phyloP scores from a whole-genome alignment of 30 jellyfish, hydroid and myxozoan genomes.

The Pseudorhiza aurosa region DNA sequence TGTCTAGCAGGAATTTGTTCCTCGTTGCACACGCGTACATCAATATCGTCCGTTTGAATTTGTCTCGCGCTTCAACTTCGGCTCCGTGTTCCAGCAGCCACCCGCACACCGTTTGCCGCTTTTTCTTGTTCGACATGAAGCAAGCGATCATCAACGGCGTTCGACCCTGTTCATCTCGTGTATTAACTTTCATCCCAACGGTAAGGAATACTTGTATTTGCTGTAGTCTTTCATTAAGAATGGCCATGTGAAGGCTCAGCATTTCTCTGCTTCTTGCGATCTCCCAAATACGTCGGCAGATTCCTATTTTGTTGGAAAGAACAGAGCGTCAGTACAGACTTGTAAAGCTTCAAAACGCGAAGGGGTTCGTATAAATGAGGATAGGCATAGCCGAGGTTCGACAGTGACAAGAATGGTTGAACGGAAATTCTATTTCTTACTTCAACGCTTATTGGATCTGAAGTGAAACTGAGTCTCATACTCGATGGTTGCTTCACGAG shows the following conservation, averaged over 20 bases:
- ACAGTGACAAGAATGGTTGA: too few species aligned
- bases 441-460: too few species aligned
- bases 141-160: constrained; percentile 70
- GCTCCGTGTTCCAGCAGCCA: constrained; percentile 54
- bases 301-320: too few species aligned
- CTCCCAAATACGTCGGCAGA: too few species aligned
- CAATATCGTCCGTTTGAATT: constrained; percentile 21
- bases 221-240: constrained; percentile 21
- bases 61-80: constrained; percentile 18
- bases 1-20: constrained; percentile 26
- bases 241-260: constrained; percentile 49
- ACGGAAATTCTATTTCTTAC: too few species aligned
- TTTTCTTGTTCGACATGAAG: constrained; percentile 46
- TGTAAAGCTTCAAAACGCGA: too few species aligned
- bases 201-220: constrained; percentile 32
- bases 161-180: constrained; percentile 45
- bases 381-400: too few species aligned
- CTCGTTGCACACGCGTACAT: constrained; percentile 73
- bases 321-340: too few species aligned
- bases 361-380: too few species aligned
- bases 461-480: too few species aligned
- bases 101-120: constrained; percentile 34
- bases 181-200: constrained; percentile 54
- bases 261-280: too few species aligned
- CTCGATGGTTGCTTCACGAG: too few species aligned